Evolutionary conservation across 2,797 vertebrate species (phyloP).

Genomic region (Dermochelys coriacea): DNA sequence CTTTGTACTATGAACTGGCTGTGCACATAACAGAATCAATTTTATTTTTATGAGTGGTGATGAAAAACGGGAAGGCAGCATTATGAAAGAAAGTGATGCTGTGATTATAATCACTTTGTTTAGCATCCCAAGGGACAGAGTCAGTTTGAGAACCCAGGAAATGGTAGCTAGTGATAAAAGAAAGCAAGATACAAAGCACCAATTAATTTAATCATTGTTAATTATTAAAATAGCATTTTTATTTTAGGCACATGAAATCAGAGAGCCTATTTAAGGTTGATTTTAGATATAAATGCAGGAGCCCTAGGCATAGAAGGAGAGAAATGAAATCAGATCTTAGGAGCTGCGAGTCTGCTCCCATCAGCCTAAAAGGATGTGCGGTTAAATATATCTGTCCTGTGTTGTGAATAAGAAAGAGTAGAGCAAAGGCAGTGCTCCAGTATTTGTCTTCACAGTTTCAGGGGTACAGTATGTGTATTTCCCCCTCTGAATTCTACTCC

Average conservation of each 20-base stretch:
- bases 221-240: neutral
- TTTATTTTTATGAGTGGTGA: neutral
- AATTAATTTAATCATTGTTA: neutral
- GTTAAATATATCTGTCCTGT: neutral
- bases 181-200: neutral
- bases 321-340: neutral
- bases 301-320: neutral
- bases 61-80: neutral
- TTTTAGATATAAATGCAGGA: neutral
- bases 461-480: neutral
- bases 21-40: neutral
- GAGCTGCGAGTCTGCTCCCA: neutral
- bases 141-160: neutral
- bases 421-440: neutral
- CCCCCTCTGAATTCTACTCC: neutral
- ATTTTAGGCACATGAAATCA: neutral
- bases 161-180: neutral
- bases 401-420: neutral
- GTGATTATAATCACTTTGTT: neutral
- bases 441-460: neutral
- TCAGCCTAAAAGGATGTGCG: neutral
- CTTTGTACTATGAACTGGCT: neutral
- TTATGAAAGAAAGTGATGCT: neutral
- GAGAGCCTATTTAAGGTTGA: neutral
- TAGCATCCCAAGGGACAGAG: neutral